Base-by-base conservation (phyloP, 1,140 invertebrate species). In the Reticulitermes speratus region DNA sequence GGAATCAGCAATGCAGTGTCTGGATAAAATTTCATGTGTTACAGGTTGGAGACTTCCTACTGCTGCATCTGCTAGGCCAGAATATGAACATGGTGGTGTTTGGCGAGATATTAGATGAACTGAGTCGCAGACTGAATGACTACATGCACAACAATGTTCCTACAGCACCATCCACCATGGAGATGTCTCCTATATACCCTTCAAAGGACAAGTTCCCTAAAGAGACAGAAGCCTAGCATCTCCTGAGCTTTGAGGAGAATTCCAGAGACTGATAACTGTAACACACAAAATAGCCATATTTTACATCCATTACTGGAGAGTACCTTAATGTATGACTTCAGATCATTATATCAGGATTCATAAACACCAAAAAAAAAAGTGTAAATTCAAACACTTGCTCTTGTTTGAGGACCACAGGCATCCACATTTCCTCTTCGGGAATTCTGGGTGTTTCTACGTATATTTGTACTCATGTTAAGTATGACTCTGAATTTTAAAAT, bases 121-220 rank as follows among this genome's bases (percentile, higher is more conserved):
- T 95, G 0, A 93, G 92, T 83, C 92, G 93, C 86, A 92, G 94
- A 88, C 90, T 95, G 75, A 92, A 92, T 14, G 92, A 94, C 88
- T 92, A 93, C 84, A 90, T 96, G 44, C 95, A 95, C 86, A 96
- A 95, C 84, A 94, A 95, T 89, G 90, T 94, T 48, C 96, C 96
- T 2, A 96, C 96, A 2, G 96, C 96, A 11, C 96, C 96, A 0
- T 96, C 95, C 87, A 96, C 96, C 11, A 90, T 97, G 81, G 96
- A 97, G 91, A 96, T 97, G 94, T 94, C 95, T 52, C 96, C 95
- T 3, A 96, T 96, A 86, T 97, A 97, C 90, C 96, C 96, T 30
- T 93, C 95, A 89, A 95, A 95, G 87, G 93, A 95, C 88, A 95
- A 95, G 89, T 95, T 93, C 90, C 93, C 94, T 88, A 96, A 96